Base-by-base conservation (phyloP, 2,888 invertebrate species). In the Hyles lineata region DNA sequence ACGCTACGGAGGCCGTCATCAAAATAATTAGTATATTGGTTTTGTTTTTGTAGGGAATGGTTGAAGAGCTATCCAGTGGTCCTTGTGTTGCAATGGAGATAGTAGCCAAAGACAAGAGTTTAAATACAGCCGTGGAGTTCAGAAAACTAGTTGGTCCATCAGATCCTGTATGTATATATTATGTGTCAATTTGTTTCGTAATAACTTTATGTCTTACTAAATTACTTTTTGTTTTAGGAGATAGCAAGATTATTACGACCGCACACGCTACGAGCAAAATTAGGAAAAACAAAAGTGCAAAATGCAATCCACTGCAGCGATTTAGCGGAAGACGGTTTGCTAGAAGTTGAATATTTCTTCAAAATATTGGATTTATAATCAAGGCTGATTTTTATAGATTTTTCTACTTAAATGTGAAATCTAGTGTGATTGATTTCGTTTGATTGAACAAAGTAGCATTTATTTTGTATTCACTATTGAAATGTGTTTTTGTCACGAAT, bases 221-320 rank as follows among this genome's bases (percentile, higher is more conserved):
- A 67, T 2, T 73, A 60, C 62, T 74, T 72, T 76, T 76, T 59
- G 72, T 87, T 87, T n/a, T 86, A 98, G 98, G 98, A 98, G 87
- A 96, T 98, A 74, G 98, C 98, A 0, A 96, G 97, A 80, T 96
- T 98, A 78, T 92, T 99, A 72, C 95, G 98, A 21, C 98, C 99
- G 0, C 94, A 97, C 78, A 97, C 98, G 0, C 88, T 99, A 61
- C 95, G 99, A 81, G 98, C 98, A 1, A 96, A 96, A 83, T 98
- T 97, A 90, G 99, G 99, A 0, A 95, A 95, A 61, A 96, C 96
- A 61, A 98, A 97, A 92, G 96, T 98, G 29, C 96, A 96, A 85
- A 99, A 99, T 92, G 98, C 98, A 6, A 95, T 99, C 9, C 99
- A 99, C 89, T 99, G 99, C 87, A 99, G 99, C 29, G 99, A 99